These are phyloP conservation scores for Cyanistes caeruleus DNA, from an alignment of 2,113 vertebrate species.

Conservation along the genomic window DNA sequence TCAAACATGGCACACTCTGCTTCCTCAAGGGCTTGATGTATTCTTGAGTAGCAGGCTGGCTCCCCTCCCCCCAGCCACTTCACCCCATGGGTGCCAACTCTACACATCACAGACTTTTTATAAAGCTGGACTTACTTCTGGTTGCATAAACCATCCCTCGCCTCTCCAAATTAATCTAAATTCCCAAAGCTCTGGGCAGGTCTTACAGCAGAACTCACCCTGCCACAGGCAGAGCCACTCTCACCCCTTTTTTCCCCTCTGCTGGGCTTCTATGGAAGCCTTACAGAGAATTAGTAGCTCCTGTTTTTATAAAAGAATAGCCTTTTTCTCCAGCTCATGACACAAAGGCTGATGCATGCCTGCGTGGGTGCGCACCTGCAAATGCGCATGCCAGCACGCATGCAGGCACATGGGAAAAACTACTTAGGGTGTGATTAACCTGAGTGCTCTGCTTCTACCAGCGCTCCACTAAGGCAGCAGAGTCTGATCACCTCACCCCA, in stretches of 20 bases:
- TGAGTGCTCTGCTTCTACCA: neutral
- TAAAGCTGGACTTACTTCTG: constrained; percentile 43
- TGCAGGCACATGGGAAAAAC: neutral
- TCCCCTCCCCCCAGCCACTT: constrained; percentile 62
- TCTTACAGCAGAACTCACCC: neutral
- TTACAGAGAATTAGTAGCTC: neutral
- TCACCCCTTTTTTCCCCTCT: neutral
- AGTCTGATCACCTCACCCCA: neutral
- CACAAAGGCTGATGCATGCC: neutral
- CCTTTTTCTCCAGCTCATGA: neutral
- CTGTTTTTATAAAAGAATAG: neutral
- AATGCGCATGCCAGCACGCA: neutral
- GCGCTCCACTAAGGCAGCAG: fast-evolving
- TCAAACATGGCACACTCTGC: constrained; percentile 98
- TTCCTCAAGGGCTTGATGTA: constrained; percentile 99
- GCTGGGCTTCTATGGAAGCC: neutral
- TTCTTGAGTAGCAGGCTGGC: constrained; percentile 80
- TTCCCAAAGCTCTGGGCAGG: neutral
- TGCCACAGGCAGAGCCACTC: neutral
- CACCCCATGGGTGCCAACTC: constrained; percentile 35
- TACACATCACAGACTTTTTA: constrained; percentile 49
- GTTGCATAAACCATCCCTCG: neutral
- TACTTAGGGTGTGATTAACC: neutral
- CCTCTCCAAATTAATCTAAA: neutral
- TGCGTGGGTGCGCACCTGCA: fast-evolving